Percentiles rank a stretch among this genome's conserved stretches.
These are phyloP conservation scores for Zaprionus inermis DNA, from an alignment of 1,140 invertebrate species.

Conservation along the genomic window DNA sequence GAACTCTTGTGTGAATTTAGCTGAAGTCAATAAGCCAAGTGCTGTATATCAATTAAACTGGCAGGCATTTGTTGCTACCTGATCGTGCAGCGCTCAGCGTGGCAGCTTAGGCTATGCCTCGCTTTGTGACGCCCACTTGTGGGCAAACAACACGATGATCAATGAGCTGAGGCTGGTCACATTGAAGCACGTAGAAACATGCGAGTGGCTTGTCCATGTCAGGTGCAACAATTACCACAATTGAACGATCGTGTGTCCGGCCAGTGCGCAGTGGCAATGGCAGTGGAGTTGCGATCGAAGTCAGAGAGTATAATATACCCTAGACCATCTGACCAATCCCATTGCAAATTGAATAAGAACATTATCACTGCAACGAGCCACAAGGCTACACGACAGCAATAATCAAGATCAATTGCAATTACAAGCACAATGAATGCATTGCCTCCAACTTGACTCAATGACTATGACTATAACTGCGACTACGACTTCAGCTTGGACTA, in stretches of 20 bases:
- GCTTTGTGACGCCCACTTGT: constrained; percentile 57
- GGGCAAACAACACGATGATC: constrained; percentile 52
- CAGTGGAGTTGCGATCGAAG: constrained; percentile 2
- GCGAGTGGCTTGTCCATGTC: constrained; percentile 55
- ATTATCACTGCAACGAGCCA: constrained; percentile 65
- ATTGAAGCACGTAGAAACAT: constrained; percentile 61
- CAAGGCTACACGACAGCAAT: constrained; percentile 60
- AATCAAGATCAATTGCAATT: constrained; percentile 84
- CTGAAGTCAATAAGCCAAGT: constrained; percentile 66
- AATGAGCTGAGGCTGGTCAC: constrained; percentile 46
- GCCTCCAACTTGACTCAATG: constrained; percentile 62
- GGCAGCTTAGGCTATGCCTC: neutral
- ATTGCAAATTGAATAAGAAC: constrained; percentile 74
- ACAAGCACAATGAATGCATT: constrained; percentile 82
- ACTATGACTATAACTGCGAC: constrained; percentile 31
- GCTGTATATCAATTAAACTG: constrained; percentile 83
- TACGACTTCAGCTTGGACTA: constrained; percentile 14
- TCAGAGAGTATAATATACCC: constrained; percentile 27
- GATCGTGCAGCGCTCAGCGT: constrained; percentile 39
- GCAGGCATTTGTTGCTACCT: constrained; percentile 52
- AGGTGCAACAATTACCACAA: constrained; percentile 65
- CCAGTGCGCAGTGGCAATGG: neutral
- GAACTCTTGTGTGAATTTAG: constrained; percentile 83
- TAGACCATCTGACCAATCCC: constrained; percentile 51
- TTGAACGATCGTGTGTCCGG: constrained; percentile 55